A percentile compares a stretch with the other conserved stretches of the same genome.
phyloP scores from a whole-genome alignment of 2,113 vertebrate species.

The Sakesphorus luctuosus region DNA sequence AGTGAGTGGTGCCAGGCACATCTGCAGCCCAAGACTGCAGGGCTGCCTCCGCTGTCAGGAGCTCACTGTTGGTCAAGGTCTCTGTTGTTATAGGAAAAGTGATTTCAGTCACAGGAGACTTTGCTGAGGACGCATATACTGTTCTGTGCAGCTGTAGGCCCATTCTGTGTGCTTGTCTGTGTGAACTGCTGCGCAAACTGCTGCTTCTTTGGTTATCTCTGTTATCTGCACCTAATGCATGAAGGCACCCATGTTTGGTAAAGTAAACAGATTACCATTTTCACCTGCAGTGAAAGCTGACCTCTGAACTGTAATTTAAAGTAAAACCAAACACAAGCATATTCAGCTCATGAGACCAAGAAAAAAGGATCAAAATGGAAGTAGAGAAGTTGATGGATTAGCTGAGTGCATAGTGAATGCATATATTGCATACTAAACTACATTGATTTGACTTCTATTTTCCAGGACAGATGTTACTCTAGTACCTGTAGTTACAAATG shows the following conservation, averaged over 20 bases:
- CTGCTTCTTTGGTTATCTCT: not conserved
- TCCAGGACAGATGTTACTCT: not conserved
- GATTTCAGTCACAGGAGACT: not conserved
- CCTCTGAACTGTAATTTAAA: not conserved
- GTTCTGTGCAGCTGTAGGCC: not conserved
- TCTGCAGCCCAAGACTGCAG: not conserved
- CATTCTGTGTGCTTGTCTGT: fast-evolving
- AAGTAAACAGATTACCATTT: not conserved
- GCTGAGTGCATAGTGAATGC: not conserved
- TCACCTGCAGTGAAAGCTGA: not conserved
- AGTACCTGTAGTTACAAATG: not conserved
- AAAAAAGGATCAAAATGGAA: not conserved
- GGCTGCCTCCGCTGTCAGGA: not conserved
- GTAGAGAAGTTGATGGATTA: not conserved
- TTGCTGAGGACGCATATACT: not conserved
- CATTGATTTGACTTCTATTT: not conserved
- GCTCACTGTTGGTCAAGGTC: not conserved
- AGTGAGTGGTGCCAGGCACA: not conserved
- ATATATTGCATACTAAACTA: not conserved
- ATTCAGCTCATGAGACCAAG: not conserved
- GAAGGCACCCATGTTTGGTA: not conserved
- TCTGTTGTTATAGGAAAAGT: not conserved
- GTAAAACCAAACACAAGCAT: not conserved
- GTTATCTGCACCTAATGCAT: not conserved
- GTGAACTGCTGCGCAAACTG: not conserved